Conservation (phyloP, 2,797 vertebrate genomes). For the Somateria mollissima region DNA sequence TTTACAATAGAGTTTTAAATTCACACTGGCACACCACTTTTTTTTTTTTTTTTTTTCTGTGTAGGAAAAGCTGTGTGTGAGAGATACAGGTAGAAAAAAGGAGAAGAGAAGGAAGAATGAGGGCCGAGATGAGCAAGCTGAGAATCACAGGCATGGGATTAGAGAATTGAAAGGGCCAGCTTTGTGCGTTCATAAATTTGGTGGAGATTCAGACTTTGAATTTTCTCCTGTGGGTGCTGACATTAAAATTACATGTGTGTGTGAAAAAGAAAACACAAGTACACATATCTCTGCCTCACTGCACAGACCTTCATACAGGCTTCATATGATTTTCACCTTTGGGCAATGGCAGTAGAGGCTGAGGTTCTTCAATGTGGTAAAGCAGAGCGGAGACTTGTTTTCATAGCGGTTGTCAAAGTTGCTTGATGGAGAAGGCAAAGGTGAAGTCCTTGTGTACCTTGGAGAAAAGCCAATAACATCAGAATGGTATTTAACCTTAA, state of each 20-base stretch:
- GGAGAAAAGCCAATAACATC: not conserved
- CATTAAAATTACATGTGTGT: not conserved
- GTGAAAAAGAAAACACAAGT: not conserved
- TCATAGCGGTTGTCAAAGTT: not conserved
- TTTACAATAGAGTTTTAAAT: not conserved
- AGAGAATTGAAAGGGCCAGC: not conserved
- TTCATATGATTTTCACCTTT: not conserved
- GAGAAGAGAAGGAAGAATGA: not conserved
- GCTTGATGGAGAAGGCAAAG: not conserved
- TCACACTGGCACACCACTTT: not conserved
- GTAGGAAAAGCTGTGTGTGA: not conserved
- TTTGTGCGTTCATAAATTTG: not conserved
- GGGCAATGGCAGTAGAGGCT: not conserved
- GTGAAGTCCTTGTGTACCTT: not conserved
- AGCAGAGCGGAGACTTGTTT: not conserved
- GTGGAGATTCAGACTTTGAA: not conserved
- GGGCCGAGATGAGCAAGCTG: not conserved
- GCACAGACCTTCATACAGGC: not conserved
- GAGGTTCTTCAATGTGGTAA: not conserved
- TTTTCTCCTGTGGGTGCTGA: not conserved
- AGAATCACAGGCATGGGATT: not conserved
- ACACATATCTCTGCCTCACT: accelerated
- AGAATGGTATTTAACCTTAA: not conserved
- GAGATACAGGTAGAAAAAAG: not conserved
- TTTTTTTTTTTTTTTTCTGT: not conserved